phyloP scores from a whole-genome alignment of 2,888 invertebrate species.

The Punctoribates punctum region DNA sequence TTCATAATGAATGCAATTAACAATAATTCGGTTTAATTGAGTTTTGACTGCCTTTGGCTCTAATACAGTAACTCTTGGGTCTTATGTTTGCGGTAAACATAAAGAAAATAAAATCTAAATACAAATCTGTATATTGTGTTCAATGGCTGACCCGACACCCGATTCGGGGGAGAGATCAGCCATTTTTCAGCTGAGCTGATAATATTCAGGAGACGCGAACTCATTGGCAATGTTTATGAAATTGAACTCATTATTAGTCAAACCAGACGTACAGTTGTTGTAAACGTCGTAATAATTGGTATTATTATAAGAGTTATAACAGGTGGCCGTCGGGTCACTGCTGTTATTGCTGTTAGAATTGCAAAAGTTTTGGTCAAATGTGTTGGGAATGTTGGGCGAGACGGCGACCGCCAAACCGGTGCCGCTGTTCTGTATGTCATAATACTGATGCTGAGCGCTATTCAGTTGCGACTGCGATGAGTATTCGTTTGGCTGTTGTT shows the following conservation, averaged over 20 bases:
- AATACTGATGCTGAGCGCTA: slow-evolving; percentile 4
- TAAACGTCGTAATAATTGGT: slow-evolving; percentile 25
- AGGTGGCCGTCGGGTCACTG: slow-evolving; percentile 4
- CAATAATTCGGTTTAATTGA: slow-evolving; percentile 20
- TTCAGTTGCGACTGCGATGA: slow-evolving; percentile 4
- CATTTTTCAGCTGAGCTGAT: slow-evolving; percentile 63
- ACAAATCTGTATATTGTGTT: not conserved
- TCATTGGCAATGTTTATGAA: slow-evolving; percentile 90
- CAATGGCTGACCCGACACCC: not conserved
- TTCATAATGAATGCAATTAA: slow-evolving; percentile 3
- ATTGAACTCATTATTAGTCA: slow-evolving; percentile 69
- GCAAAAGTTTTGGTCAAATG: slow-evolving; percentile 17
- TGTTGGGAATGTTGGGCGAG: slow-evolving; percentile 28
- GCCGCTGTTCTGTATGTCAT: slow-evolving; percentile 4
- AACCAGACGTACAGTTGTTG: slow-evolving; percentile 14
- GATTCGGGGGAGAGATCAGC: no score
- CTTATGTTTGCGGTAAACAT: not conserved
- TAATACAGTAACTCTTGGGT: slow-evolving; percentile 4
- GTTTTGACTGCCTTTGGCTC: not conserved
- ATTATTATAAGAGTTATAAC: slow-evolving; percentile 34
- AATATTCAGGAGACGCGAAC: slow-evolving; percentile 80
- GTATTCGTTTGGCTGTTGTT: slow-evolving; percentile 34
- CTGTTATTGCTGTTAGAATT: slow-evolving; percentile 36
- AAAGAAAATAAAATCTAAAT: not conserved
- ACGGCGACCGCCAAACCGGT: slow-evolving; percentile 6